phyloP scores from a whole-genome alignment of 2,888 invertebrate species.

The Dichetophora obliterata region DNA sequence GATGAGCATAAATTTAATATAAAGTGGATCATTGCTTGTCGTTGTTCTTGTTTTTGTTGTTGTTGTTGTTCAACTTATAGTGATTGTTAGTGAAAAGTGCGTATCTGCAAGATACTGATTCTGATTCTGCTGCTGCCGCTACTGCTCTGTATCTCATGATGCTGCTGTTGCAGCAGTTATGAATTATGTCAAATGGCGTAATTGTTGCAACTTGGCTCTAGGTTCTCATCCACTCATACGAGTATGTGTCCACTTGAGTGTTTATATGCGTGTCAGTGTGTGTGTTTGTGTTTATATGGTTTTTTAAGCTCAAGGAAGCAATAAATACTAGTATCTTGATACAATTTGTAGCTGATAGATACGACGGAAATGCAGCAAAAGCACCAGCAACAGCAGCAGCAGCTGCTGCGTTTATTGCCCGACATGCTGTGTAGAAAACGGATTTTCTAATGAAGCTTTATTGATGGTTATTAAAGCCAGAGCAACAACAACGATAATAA shows the following conservation, averaged over 20 bases:
- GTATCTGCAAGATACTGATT: background rate
- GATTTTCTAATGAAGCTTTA: constrained; percentile 40
- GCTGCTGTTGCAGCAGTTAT: constrained; percentile 52
- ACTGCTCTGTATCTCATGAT: background rate
- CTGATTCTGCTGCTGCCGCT: background rate
- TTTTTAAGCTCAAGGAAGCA: constrained; percentile 59
- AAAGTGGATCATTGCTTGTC: constrained; percentile 22
- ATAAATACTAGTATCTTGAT: constrained; percentile 65
- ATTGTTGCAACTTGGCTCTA: constrained; percentile 57
- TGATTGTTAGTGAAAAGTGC: constrained; percentile 44
- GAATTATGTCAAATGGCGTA: constrained; percentile 65
- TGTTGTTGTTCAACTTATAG: background rate
- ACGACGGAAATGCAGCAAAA: constrained; percentile 35
- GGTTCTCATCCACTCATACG: constrained; percentile 12
- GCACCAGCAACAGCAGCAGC: constrained; percentile 22
- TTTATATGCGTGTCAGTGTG: constrained; percentile 17
- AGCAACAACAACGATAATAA: constrained; percentile 10
- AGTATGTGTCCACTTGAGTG: background rate
- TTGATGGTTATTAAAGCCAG: constrained; percentile 26
- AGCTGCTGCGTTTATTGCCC: background rate
- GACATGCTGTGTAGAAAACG: constrained; percentile 25
- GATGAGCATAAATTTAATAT: constrained; percentile 13
- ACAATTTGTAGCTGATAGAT: constrained; percentile 63
- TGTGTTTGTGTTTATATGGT: constrained; percentile 19
- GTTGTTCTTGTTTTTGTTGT: constrained; percentile 13